These are phyloP conservation scores for Alfaro cultratus DNA, from an alignment of 2,797 vertebrate species.

Conservation along the genomic window DNA sequence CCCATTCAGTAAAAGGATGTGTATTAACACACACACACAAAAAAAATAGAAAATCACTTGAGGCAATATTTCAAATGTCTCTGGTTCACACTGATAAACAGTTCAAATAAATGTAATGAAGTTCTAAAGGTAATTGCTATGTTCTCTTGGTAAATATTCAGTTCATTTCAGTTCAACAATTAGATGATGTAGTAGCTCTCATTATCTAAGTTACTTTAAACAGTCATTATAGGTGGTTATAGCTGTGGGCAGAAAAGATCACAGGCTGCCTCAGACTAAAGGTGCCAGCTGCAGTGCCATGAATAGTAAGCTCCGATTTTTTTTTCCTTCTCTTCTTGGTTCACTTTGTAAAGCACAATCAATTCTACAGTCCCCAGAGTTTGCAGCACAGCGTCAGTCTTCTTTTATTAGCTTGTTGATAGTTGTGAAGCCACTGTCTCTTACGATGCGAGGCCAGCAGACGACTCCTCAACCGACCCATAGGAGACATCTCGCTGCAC, in stretches of 20 bases:
- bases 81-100: background rate
- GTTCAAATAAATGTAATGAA: background rate
- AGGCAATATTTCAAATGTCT: background rate
- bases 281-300: background rate
- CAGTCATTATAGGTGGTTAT: background rate
- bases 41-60: background rate
- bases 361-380: background rate
- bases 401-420: background rate
- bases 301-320: background rate
- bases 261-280: conserved; percentile 1
- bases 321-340: background rate
- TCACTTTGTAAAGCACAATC: background rate
- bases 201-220: conserved; percentile 6
- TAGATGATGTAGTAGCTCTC: background rate
- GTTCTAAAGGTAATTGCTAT: background rate
- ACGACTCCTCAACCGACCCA: background rate
- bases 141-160: background rate
- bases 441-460: background rate
- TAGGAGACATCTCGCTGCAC: background rate
- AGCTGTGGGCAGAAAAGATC: background rate
- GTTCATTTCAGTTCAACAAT: conserved; percentile 6
- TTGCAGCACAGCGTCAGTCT: background rate
- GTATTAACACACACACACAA: background rate
- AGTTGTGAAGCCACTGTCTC: background rate
- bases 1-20: background rate